Evolutionary conservation across 2,113 vertebrate genomes (phyloP), one percentile per base, ranked within the genome.

Genomic region (Puma concolor): DNA sequence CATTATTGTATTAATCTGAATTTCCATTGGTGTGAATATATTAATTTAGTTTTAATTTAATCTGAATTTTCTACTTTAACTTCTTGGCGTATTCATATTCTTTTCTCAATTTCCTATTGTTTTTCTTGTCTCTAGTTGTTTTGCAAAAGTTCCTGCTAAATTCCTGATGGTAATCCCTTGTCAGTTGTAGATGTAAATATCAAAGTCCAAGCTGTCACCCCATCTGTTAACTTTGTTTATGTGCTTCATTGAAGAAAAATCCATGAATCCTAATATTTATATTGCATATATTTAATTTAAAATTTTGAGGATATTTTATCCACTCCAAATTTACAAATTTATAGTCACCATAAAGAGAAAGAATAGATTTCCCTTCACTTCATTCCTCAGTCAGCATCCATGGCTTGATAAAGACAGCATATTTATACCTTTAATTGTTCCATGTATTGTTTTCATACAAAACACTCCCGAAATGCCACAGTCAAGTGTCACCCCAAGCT

Each of bases 111-210:
- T 82, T 90, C n/a, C 52, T 71, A 29, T 76, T 52, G 12, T 79
- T 89, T 94, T 72, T 63, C 19, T 7, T 91, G 21, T 84, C n/a
- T 88, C 44, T 92, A 71, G 50, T 71, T 90, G 64, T 81, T 90
- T 83, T 71, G 25, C 27, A 88, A 2, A 93, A 77, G 50, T 91
- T 88, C 19, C 54, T 88, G 33, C 79, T 87, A 33, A 92, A 86
- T 92, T 92, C 8, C 38, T 86, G 60, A 87, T 86, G 52, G 38
- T 44, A 92, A 90, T 92, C 60, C 74, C 92, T 38, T 83, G 54
- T 90, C 15, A 11, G 54, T 80, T 97, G 36, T 89, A 67, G 71
- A 63, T 64, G 85, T 91, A 96, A 91, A 94, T 96, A 90, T 94
- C 69, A 87, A 60, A 92, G 23, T 33, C 41, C 85, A 93, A 54